Conservation (phyloP, 37 sponge, comb jelly and placozoan species). For the Lycopodina hypogea region DNA sequence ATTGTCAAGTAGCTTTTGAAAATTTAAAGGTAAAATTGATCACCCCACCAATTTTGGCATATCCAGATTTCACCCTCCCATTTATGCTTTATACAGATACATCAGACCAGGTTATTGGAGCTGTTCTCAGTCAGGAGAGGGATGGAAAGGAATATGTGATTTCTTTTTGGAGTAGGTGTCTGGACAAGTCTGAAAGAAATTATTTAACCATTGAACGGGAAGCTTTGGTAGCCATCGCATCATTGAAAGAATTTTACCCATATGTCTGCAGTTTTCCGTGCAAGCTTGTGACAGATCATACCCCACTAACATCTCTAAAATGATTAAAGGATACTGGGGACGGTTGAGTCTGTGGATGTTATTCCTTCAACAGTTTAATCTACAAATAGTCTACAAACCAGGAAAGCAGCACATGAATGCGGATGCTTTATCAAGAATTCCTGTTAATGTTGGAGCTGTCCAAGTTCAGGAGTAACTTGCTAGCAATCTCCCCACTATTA, state of each 20-base stretch:
- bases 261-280: neutral
- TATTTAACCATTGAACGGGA: neutral
- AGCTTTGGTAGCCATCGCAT: neutral
- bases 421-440: no score
- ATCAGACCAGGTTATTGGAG: neutral
- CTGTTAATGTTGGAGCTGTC: no score
- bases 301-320: no score
- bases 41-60: neutral
- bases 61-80: neutral
- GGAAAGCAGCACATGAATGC: no score
- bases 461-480: no score
- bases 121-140: neutral
- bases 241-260: neutral
- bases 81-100: neutral
- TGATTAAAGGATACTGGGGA: no score
- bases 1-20: constrained; percentile 22
- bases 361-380: no score
- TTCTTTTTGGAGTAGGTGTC: neutral
- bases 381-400: no score
- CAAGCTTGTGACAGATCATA: no score
- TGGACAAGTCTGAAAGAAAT: neutral
- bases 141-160: neutral
- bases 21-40: neutral
- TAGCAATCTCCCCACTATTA: no score
- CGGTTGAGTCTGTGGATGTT: no score